Conservation (phyloP, 2,888 invertebrate genomes). For the Piscicola geometra region DNA sequence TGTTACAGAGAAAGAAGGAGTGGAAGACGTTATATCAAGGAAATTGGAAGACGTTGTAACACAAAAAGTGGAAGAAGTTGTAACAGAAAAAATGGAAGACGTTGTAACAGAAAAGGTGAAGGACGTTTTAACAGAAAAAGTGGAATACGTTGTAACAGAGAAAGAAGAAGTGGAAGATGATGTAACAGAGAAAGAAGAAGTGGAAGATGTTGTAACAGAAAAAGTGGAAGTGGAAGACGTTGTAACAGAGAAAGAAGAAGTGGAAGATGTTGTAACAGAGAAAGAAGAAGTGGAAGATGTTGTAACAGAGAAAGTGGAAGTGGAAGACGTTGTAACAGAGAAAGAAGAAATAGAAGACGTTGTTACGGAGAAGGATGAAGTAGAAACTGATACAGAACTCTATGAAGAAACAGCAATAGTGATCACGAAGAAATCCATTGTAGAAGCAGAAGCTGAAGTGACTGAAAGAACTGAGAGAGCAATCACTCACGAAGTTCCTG, state of each 20-base stretch:
- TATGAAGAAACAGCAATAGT: background rate
- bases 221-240: background rate
- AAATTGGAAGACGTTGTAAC: background rate
- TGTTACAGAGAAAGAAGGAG: no score
- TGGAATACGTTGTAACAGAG: no score
- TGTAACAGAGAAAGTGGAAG: background rate
- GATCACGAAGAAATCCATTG: no score
- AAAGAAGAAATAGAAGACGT: background rate
- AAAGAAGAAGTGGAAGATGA: background rate
- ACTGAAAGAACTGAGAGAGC: no score
- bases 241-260: background rate
- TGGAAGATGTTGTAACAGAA: background rate
- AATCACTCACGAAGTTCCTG: no score
- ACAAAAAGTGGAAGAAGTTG: no score
- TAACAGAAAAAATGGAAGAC: no score
- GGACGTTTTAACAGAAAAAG: no score
- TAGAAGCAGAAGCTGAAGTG: no score
- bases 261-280: background rate
- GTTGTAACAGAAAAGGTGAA: no score
- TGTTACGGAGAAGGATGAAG: conserved; percentile 2
- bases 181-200: conserved; percentile 1
- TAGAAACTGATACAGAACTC: background rate
- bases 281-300: background rate
- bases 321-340: no score
- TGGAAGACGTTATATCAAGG: background rate